Evolutionary conservation across 2,113 vertebrate genomes (phyloP).

Genomic region (Heterotilapia buettikoferi): DNA sequence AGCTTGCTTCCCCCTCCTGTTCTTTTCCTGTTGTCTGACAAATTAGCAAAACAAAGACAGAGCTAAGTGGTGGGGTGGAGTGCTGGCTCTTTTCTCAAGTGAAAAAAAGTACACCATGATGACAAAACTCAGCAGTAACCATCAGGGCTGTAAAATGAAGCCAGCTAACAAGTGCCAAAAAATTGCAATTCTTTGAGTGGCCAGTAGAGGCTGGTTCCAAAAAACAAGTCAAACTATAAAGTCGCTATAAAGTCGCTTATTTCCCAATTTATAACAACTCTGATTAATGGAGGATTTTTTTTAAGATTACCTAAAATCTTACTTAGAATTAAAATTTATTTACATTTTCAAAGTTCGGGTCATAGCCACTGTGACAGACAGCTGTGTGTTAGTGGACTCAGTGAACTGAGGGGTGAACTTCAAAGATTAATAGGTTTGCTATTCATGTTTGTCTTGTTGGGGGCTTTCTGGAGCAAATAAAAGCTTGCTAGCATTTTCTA

Average conservation of each 20-base stretch:
- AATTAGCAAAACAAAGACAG: constrained; percentile 20
- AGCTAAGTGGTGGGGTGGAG: background rate
- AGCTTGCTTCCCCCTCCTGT: background rate
- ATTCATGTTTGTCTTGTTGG: background rate
- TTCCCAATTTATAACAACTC: background rate
- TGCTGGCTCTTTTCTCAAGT: background rate
- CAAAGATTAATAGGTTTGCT: background rate
- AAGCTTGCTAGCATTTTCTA: background rate
- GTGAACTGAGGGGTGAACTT: background rate
- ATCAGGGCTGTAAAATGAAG: background rate
- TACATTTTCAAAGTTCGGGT: background rate
- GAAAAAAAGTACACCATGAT: background rate
- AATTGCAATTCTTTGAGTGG: background rate
- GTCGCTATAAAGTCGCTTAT: background rate
- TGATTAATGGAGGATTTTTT: background rate
- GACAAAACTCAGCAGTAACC: background rate
- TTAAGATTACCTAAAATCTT: background rate
- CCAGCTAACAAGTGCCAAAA: background rate
- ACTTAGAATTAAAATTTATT: background rate
- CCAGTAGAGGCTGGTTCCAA: background rate
- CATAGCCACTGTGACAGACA: background rate
- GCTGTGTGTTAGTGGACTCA: background rate
- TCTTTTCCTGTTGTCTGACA: constrained; percentile 8
- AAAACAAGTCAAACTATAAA: background rate
- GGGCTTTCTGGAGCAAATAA: background rate